A percentile compares a stretch with the other conserved stretches of the same genome.
These are phyloP conservation scores for Papilio xuthus DNA, from an alignment of 1,140 invertebrate genomes.

Conservation along the genomic window DNA sequence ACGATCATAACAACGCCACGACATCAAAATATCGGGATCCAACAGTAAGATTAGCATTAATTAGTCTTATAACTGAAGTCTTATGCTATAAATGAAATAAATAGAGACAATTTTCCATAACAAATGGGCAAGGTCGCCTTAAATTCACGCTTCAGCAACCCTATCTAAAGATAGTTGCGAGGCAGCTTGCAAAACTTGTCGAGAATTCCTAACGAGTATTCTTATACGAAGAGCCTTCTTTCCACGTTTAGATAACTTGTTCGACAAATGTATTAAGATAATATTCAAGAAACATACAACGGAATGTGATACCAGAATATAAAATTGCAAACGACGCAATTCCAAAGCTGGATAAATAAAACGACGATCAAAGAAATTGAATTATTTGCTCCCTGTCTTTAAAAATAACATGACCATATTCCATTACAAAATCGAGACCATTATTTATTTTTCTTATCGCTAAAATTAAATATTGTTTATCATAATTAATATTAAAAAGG, in stretches of 20 bases:
- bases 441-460: background rate
- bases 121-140: background rate
- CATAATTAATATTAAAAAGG: background rate
- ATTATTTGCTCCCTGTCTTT: slow-evolving; percentile 8
- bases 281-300: slow-evolving; percentile 18
- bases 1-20: no score
- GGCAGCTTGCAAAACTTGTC: slow-evolving; percentile 28
- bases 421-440: background rate
- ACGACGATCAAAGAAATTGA: slow-evolving; percentile 10
- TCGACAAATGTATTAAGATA: slow-evolving; percentile 27
- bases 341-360: slow-evolving; percentile 17
- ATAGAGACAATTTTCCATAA: background rate
- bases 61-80: background rate
- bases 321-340: slow-evolving; percentile 24
- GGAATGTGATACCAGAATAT: slow-evolving; percentile 22
- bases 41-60: background rate
- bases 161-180: slow-evolving; percentile 32
- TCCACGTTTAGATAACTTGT: slow-evolving; percentile 35
- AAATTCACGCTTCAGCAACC: slow-evolving; percentile 23
- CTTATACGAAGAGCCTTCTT: slow-evolving; percentile 28
- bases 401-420: background rate
- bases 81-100: background rate
- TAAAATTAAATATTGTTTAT: background rate
- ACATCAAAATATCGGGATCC: no score
- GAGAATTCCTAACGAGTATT: slow-evolving; percentile 31